Conservation (phyloP, 2,113 vertebrate species). For the Coturnix japonica region DNA sequence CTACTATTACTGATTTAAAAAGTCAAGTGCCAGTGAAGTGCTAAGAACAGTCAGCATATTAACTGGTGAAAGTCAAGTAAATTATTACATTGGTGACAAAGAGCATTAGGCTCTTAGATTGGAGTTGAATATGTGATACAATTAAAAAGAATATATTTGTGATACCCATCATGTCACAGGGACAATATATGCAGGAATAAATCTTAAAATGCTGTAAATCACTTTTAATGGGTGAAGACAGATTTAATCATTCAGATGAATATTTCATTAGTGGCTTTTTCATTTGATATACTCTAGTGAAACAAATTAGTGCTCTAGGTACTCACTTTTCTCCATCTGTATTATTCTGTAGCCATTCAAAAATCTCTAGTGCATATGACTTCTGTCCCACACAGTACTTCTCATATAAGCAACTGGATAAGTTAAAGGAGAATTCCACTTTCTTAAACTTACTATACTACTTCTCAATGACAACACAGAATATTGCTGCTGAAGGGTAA, state of each 20-base stretch:
- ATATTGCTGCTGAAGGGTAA: not conserved
- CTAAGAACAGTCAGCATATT: not conserved
- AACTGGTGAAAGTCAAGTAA: not conserved
- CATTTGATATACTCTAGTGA: not conserved
- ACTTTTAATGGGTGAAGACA: not conserved
- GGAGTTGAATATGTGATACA: not conserved
- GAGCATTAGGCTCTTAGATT: not conserved
- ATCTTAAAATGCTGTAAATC: slow-evolving; percentile 34
- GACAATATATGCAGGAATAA: not conserved
- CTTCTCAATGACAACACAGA: not conserved
- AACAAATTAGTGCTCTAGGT: not conserved
- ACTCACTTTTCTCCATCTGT: accelerated
- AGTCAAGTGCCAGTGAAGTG: not conserved
- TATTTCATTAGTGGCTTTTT: slow-evolving; percentile 14
- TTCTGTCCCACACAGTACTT: not conserved
- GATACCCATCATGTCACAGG: not conserved
- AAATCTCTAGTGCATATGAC: not conserved
- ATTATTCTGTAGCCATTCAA: not conserved
- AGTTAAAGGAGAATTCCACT: not conserved
- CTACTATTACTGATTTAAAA: not conserved
- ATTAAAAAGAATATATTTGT: slow-evolving; percentile 14
- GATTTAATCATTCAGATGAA: slow-evolving; percentile 2
- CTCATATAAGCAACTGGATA: not conserved
- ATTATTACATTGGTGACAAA: not conserved
- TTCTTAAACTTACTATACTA: not conserved